These are phyloP conservation scores for Bombus superbus DNA, from an alignment of 1,140 invertebrate genomes.

Conservation along the genomic window DNA sequence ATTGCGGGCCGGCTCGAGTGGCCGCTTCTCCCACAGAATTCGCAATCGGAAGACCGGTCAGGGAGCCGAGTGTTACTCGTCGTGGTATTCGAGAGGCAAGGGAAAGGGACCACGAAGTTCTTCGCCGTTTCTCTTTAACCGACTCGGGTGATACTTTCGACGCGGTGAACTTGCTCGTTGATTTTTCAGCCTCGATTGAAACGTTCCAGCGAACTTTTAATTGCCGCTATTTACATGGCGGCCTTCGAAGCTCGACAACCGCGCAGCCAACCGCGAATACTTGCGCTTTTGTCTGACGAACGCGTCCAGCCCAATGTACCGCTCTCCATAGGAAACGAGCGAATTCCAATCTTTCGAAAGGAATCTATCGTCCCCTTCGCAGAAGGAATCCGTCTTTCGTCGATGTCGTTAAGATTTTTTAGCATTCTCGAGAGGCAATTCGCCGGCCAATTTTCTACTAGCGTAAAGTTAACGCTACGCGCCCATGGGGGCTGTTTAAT, in stretches of 20 bases:
- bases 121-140: conserved; percentile 9
- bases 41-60: not conserved
- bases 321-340: too few relatives aligned
- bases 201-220: conserved; percentile 16
- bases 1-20: conserved; percentile 45
- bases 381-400: too few relatives aligned
- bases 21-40: not conserved
- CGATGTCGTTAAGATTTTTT: not conserved
- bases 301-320: not conserved
- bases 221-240: not conserved
- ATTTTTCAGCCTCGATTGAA: conserved; percentile 12
- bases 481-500: conserved; percentile 75
- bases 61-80: not conserved
- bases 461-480: conserved; percentile 31
- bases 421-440: not conserved
- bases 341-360: too few relatives aligned
- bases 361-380: too few relatives aligned
- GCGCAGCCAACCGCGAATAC: not conserved
- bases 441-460: not conserved
- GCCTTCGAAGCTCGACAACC: conserved; percentile 31
- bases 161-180: conserved; percentile 1
- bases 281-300: not conserved
- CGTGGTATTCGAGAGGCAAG: not conserved
- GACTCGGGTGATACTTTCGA: conserved; percentile 10
- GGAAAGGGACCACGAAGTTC: conserved; percentile 2